phyloP scores from a whole-genome alignment of 2,113 vertebrate genomes.

The Pituophis catenifer region DNA sequence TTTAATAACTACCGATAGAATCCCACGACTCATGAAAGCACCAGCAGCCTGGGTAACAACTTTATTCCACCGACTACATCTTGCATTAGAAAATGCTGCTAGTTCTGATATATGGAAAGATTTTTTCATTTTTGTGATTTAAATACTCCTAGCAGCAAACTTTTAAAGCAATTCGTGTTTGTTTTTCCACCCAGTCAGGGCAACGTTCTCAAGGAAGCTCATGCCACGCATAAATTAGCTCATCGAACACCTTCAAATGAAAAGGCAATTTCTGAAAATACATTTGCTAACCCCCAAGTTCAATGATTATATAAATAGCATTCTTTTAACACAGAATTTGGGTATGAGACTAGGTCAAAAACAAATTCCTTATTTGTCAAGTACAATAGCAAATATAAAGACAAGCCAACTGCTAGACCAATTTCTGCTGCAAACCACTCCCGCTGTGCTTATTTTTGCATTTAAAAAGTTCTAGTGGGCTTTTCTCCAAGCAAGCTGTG shows the following conservation, averaged over 20 bases:
- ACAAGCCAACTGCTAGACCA: not conserved
- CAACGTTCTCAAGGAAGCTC: not conserved
- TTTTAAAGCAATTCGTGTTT: not conserved
- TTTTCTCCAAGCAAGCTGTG: not conserved
- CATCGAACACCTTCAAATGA: not conserved
- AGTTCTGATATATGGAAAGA: not conserved
- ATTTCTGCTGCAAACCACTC: conserved; percentile 1
- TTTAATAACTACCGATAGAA: not conserved
- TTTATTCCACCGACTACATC: not conserved
- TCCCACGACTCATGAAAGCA: not conserved
- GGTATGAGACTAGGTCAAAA: not conserved
- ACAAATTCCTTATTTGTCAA: not conserved
- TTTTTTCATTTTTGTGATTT: not conserved
- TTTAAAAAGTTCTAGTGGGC: not conserved
- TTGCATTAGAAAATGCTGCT: not conserved
- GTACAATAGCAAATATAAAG: not conserved
- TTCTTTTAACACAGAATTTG: not conserved
- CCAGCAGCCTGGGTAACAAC: not conserved
- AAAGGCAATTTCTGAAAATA: not conserved
- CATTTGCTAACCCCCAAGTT: conserved; percentile 22
- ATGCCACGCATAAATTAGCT: not conserved
- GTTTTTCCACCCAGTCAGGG: not conserved
- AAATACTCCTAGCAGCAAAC: not conserved
- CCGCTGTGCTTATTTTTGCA: not conserved
- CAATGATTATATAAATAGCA: not conserved